phyloP scores from a whole-genome alignment of 92 coral and sea anemone species.

The Micromussa lordhowensis region DNA sequence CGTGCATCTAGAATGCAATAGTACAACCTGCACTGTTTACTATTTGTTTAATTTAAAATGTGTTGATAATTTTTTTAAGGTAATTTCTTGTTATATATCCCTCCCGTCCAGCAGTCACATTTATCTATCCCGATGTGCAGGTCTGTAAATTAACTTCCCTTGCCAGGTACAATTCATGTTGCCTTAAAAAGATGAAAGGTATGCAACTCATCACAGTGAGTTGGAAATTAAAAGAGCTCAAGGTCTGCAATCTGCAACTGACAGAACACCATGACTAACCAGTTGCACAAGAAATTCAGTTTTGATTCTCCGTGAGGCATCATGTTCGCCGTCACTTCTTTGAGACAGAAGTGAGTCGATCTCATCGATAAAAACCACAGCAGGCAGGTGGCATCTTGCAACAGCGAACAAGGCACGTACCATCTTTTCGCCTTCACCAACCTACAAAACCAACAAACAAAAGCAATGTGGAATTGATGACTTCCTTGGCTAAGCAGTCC shows the following conservation, averaged over 20 bases:
- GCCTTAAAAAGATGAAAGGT: neutral
- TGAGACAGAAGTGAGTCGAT: conserved; percentile 95
- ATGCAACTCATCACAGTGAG: neutral
- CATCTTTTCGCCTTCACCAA: conserved; percentile 99
- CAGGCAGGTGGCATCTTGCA: conserved; percentile 94
- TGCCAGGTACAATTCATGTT: neutral
- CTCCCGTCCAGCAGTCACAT: no score
- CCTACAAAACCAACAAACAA: conserved; percentile 54
- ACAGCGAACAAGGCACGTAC: conserved; percentile 98
- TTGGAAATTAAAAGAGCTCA: neutral
- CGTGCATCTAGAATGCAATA: no score
- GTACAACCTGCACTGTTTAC: no score
- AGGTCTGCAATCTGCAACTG: neutral
- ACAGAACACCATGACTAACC: conserved; percentile 42
- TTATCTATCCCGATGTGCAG: neutral
- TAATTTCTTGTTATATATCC: no score
- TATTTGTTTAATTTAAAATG: no score
- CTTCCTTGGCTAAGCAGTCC: neutral
- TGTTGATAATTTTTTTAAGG: no score
- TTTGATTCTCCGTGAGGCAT: conserved; percentile 96
- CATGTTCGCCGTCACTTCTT: conserved; percentile 97
- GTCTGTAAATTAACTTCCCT: neutral
- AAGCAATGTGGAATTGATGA: no score
- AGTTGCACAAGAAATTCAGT: conserved; percentile 96
- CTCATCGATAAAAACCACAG: conserved; percentile 98